Conservation (phyloP, 2,797 vertebrate species). For the Peromyscus eremicus region DNA sequence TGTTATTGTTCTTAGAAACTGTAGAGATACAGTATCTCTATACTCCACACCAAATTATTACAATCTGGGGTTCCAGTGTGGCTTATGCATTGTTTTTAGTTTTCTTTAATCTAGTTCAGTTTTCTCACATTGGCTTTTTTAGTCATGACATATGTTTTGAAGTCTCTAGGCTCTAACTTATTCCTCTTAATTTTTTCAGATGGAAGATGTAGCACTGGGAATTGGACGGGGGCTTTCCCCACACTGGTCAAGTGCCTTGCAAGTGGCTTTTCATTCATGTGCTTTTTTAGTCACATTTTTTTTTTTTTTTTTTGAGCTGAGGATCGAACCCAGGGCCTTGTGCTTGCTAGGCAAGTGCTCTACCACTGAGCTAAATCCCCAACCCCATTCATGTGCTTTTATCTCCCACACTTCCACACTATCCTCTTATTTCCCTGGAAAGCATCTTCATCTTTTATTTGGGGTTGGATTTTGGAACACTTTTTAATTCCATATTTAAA, state of each 20-base stretch:
- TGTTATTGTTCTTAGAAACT: slow-evolving; percentile 1
- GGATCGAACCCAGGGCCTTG: too few species aligned
- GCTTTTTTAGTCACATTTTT: too few species aligned
- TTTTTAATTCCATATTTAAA: background rate
- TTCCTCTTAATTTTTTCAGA: background rate
- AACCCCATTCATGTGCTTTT: background rate
- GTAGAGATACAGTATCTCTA: background rate
- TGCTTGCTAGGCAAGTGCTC: too few species aligned
- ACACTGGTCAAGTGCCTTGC: background rate
- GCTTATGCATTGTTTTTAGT: background rate
- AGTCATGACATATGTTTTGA: background rate
- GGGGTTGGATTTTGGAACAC: background rate
- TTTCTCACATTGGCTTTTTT: background rate
- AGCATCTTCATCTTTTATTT: background rate
- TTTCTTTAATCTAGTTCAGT: background rate
- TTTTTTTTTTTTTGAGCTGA: too few species aligned
- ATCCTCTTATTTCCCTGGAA: slow-evolving; percentile 14
- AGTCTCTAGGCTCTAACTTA: background rate
- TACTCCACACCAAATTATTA: background rate
- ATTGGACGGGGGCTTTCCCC: background rate
- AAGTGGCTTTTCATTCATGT: background rate
- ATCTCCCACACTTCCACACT: background rate
- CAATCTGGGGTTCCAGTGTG: background rate
- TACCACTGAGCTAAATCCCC: too few species aligned
- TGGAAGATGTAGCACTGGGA: background rate